Base-by-base conservation (phyloP, 2,888 invertebrate species). In the Galerucella nymphaeae region DNA sequence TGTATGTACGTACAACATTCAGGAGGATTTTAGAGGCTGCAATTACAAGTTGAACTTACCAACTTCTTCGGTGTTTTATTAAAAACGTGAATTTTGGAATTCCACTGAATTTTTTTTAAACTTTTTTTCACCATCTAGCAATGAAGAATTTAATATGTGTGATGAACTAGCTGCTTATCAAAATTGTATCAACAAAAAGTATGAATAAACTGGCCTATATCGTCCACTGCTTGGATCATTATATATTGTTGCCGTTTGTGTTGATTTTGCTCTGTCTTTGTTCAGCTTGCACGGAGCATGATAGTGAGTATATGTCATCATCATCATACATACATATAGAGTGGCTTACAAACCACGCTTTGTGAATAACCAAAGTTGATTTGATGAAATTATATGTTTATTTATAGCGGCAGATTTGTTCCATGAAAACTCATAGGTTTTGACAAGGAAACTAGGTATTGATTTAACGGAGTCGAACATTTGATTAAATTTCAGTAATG, bases 251-350 rank as follows among this genome's bases (percentile, higher is more conserved):
- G 81, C 83, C 83, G 84, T 78, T 85, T 86, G 87, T 87, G 87
- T 89, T 89, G 89, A 90, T 89, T 86, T 90, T 87, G 90, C 88
- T 90, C 89, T 90, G 89, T 90, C 88, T 90, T 88, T 90, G 89
- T 90, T 89, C 90, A 90, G 94, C 93, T 94, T 93, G 93, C 94
- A 93, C 93, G 94, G 93, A 93, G 93, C 93, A 94, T 94, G 94
- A 93, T 93, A 91, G 94, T 94, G 92, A 94, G 93, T 94, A 93
- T 90, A 82, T 73, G 73, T 76, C 72, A 67, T 67, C 72, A 67
- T 64, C 53, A 58, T 50, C 61, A 62, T 20, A 14, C 30, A 42
- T 59, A 59, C 14, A 2, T n/a, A 59, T 38, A 59, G 38, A 16
- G 38, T 59, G 38, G 14, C 61, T 42, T 6, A 41, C 13, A 38